Conservation (phyloP, 2,797 vertebrate genomes). For the Alosa sapidissima region DNA sequence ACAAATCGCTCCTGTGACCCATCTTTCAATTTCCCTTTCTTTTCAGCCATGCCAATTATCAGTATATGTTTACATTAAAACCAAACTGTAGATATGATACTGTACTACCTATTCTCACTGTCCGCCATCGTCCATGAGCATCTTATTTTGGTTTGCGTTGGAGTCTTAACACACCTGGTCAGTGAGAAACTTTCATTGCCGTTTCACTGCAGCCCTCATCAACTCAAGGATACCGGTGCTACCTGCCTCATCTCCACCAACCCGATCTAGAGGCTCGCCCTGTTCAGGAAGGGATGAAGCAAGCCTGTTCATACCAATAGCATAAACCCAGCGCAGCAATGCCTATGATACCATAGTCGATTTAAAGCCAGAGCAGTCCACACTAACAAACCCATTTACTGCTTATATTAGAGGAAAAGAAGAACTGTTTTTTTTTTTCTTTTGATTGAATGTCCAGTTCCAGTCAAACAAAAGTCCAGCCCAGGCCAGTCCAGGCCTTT, state of each 20-base stretch:
- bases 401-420: not conserved
- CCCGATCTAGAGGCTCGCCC: slow-evolving; percentile 1
- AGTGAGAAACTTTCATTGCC: slow-evolving; percentile 37
- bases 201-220: slow-evolving; percentile 58
- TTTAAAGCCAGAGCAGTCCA: not conserved
- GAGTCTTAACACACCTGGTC: slow-evolving; percentile 41
- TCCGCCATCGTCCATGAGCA: not conserved
- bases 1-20: not conserved
- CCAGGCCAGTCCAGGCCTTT: not conserved
- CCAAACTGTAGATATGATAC: slow-evolving; percentile 14
- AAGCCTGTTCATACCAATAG: not conserved
- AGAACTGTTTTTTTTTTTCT: not conserved
- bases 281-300: not conserved
- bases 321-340: not conserved
- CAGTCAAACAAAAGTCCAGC: not conserved
- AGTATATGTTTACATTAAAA: slow-evolving; percentile 27
- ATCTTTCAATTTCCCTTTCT: not conserved
- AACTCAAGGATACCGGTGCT: slow-evolving; percentile 70
- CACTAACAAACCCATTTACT: not conserved
- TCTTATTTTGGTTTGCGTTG: not conserved
- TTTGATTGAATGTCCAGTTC: not conserved
- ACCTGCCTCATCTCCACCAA: slow-evolving; percentile 49
- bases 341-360: not conserved
- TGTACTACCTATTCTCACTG: not conserved
- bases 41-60: slow-evolving; percentile 29